These are phyloP conservation scores for Cuculus canorus DNA, from an alignment of 2,797 vertebrate genomes.

Conservation along the genomic window DNA sequence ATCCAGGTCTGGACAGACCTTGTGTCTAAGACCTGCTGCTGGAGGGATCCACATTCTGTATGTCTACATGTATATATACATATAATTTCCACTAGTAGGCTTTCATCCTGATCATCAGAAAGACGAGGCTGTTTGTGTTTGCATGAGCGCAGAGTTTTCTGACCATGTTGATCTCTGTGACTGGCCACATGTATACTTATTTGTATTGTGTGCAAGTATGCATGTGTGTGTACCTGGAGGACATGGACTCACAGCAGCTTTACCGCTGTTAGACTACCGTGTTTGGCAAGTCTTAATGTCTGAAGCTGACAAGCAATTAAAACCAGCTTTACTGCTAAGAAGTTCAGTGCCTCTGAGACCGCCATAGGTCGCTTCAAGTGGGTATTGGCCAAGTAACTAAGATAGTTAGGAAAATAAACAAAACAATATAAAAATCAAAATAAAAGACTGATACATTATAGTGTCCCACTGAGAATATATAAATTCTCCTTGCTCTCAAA, in stretches of 20 bases:
- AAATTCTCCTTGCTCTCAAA: neutral
- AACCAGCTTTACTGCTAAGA: neutral
- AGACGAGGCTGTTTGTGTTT: neutral
- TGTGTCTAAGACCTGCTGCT: neutral
- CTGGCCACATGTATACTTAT: fast-evolving
- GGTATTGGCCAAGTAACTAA: neutral
- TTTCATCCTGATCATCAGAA: neutral
- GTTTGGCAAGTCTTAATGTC: neutral
- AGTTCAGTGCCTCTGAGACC: neutral
- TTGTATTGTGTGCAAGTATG: fast-evolving
- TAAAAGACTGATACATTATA: neutral
- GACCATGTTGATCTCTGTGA: neutral
- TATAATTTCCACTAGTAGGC: neutral
- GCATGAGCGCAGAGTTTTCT: neutral
- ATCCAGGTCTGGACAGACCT: neutral
- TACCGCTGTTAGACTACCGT: neutral
- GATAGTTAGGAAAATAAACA: neutral
- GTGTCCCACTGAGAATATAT: neutral
- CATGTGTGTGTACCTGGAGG: fast-evolving
- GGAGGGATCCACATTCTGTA: neutral
- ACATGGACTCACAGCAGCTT: neutral
- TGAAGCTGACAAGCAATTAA: neutral
- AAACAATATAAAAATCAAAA: neutral
- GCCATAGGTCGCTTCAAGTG: neutral
- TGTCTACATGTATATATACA: neutral